Evolutionary conservation across 2,113 vertebrate species (phyloP).

Genomic region (Trematocara zebra): DNA sequence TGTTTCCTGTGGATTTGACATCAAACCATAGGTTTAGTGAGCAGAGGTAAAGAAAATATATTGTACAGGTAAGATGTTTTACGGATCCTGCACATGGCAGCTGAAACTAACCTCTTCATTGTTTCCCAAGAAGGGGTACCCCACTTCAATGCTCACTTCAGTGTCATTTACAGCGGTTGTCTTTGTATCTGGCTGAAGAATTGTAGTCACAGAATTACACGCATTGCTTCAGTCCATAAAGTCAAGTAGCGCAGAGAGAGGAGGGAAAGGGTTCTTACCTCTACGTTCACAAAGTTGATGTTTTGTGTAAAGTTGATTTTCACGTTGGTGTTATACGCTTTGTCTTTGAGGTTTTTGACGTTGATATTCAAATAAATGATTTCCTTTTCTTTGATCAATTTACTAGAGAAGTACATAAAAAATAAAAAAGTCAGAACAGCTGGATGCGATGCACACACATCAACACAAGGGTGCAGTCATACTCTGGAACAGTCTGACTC

Average conservation of each 20-base stretch:
- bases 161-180: slow-evolving; percentile 76
- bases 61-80: too few species aligned
- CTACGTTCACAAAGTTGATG: slow-evolving; percentile 87
- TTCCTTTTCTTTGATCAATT: slow-evolving; percentile 77
- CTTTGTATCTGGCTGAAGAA: slow-evolving; percentile 75
- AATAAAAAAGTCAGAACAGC: not conserved
- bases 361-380: slow-evolving; percentile 79
- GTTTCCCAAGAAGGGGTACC: slow-evolving; percentile 87
- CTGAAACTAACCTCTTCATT: slow-evolving; percentile 60
- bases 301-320: slow-evolving; percentile 82
- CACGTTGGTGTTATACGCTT: slow-evolving; percentile 91
- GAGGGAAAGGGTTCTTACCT: slow-evolving; percentile 71
- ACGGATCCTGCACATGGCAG: too few species aligned
- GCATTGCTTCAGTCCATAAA: not conserved
- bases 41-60: not conserved
- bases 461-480: slow-evolving; percentile 40
- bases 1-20: slow-evolving; percentile 68
- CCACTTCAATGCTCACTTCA: slow-evolving; percentile 84
- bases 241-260: not conserved
- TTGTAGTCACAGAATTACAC: not conserved
- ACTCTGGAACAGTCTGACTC: not conserved
- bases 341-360: slow-evolving; percentile 83
- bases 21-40: not conserved
- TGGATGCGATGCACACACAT: not conserved
- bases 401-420: slow-evolving; percentile 39